Evolutionary conservation across 2,888 invertebrate genomes (phyloP).

Genomic region (Papilio protenor): DNA sequence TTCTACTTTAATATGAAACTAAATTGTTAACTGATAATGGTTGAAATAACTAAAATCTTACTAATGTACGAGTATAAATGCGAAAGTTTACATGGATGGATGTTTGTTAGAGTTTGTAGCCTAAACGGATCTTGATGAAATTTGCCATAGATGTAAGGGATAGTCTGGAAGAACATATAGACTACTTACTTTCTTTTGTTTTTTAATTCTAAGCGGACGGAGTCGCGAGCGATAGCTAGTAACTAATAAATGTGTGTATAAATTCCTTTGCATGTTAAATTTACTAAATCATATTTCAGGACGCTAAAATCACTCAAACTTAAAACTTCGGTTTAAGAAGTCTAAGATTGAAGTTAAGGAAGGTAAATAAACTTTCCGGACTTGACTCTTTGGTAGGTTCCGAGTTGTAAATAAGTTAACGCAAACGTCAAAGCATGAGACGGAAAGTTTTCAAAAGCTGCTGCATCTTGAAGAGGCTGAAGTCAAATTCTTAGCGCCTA

Average conservation of each 20-base stretch:
- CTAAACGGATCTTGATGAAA: too few species aligned
- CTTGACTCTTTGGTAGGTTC: conserved; percentile 10
- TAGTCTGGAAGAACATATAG: too few species aligned
- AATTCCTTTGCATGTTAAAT: background rate
- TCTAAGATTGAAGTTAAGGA: conserved; percentile 29
- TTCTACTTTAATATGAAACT: background rate
- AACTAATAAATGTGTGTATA: too few species aligned
- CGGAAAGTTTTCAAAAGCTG: conserved; percentile 25
- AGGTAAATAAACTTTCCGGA: conserved; percentile 30
- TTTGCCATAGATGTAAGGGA: background rate
- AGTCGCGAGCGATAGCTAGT: too few species aligned
- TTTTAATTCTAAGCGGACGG: too few species aligned
- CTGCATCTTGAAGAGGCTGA: conserved; percentile 1
- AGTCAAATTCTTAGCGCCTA: conserved; percentile 13
- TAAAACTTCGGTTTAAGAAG: conserved; percentile 23
- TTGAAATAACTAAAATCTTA: too few species aligned
- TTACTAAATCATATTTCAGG: background rate
- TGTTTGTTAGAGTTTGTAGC: too few species aligned
- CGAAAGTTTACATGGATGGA: too few species aligned
- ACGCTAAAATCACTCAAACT: conserved; percentile 12
- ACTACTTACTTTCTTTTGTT: too few species aligned
- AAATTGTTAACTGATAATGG: too few species aligned
- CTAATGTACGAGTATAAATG: too few species aligned
- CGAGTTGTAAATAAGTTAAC: conserved; percentile 39
- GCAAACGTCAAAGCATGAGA: conserved; percentile 32